These are phyloP conservation scores for Malaclemys terrapin DNA, from an alignment of 2,113 vertebrate genomes.

Conservation along the genomic window DNA sequence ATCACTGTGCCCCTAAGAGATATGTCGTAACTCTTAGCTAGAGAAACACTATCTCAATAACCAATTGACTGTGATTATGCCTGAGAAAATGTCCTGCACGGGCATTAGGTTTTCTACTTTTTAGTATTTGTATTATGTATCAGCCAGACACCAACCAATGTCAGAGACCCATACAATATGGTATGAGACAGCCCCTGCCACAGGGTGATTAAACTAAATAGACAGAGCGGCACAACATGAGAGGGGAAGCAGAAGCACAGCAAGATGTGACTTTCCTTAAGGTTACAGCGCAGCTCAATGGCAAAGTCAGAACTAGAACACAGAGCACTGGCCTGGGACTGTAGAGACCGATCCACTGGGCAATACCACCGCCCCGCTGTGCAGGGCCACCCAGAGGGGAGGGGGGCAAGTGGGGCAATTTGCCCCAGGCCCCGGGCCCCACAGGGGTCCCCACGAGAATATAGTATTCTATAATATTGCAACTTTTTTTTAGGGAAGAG, in stretches of 20 bases:
- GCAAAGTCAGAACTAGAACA: neutral
- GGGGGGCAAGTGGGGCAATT: no score
- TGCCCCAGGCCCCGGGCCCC: no score
- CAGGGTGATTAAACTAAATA: neutral
- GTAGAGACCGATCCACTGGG: neutral
- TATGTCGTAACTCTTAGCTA: neutral
- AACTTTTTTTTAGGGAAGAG: no score
- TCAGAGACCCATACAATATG: neutral
- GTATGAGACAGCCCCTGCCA: neutral
- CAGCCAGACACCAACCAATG: neutral
- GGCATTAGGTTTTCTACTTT: neutral
- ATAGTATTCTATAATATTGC: no score
- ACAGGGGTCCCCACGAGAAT: no score
- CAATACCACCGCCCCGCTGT: neutral
- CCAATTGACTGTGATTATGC: neutral
- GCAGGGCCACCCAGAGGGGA: no score
- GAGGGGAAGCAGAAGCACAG: neutral
- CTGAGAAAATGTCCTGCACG: neutral
- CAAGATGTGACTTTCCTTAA: neutral
- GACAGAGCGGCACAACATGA: neutral
- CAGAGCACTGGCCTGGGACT: neutral
- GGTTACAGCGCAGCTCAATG: neutral
- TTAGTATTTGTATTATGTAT: neutral
- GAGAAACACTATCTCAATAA: neutral
- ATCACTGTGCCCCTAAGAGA: rapidly evolving